Base-by-base conservation (phyloP, 2,113 vertebrate genomes). In the Erythrocercus mccallii region DNA sequence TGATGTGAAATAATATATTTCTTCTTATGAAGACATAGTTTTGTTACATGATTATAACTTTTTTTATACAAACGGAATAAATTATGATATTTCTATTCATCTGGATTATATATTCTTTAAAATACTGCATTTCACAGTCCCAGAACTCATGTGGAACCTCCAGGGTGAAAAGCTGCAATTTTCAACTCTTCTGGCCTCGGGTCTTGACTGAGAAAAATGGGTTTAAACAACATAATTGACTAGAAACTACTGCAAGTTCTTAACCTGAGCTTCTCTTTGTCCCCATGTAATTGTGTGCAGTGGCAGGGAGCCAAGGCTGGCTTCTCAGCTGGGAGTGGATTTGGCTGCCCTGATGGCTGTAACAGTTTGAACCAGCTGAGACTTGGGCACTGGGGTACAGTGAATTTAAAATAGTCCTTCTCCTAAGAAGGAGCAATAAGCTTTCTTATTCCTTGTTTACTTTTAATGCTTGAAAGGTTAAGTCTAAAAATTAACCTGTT, bases 1-100 rank as follows among this genome's bases (percentile, higher is more conserved):
- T 98, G 96, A 98, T 96, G 97, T 96, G 96, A 98, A 98, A 98
- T 98, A 98, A 98, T 98, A 98, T 98, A 98, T 98, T 98, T 98
- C 97, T 98, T 98, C 98, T 97, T 98, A 94, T 66, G 74, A 98
- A 98, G 97, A 97, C 83, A 68, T 97, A 96, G 86, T 98, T 98
- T 98, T 98, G 97, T 97, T 98, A 98, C 88, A 37, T 96, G 96
- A 98, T 93, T 96, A 98, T 97, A 94, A 97, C 95, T 96, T 98
- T 97, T 98, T 98, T 98, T 98, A 98, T 98, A 98, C 97, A 68
- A 95, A 88, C 11, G 77, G 97, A 98, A 98, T 98, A 98, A 98
- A 98, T 98, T 98, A 98, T 98, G 98, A 51, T 90, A 89, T 98
- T 98, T 98, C 97, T 98, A 98, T 88, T 97, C 88, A 98, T 61